Evolutionary conservation across 1,140 invertebrate genomes (phyloP), one percentile per base, ranked within the genome.

Genomic region (Drosophila melanica): DNA sequence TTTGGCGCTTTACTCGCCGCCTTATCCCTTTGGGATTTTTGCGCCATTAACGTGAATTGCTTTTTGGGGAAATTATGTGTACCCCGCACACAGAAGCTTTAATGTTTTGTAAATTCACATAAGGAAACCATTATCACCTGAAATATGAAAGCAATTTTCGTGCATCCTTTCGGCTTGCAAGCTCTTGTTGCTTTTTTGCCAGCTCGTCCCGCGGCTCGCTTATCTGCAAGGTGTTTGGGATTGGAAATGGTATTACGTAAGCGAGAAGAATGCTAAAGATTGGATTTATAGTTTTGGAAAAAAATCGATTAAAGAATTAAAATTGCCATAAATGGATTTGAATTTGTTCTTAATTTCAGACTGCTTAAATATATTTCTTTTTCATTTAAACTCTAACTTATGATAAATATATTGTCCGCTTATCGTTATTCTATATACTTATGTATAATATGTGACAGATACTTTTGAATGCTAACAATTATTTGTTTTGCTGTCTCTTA

Each of bases 61-160:
- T 90, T 90, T 91, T 91, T 86, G 62, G 81, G 74, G 72, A 91
- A 91, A 91, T 91, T 91, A 90, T 91, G 74, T 91, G 76, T 81
- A 74, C 72, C 75, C 70, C 76, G 77, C 64, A 53, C 67, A 75
- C 66, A 74, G 80, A 64, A 90, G 78, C 90, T 80, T 86, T 89
- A 90, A 90, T 90, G 90, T 81, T 91, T 91, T 90, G 85, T 91
- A 91, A 91, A 90, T 90, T 91, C 90, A 91, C 90, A 91, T 91
- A 91, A 91, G 90, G 90, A 91, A 91, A 87, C 90, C 81, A 91
- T 91, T 91, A 91, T 81, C 90, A 91, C 90, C 90, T 91, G 90
- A 91, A 90, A 87, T 91, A 91, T 91, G 85, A 82, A 86, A 90
- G 81, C 85, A 86, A 91, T 91, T 91, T 90, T 80, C 89, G 93